Conservation (phyloP, 2,797 vertebrate genomes). For the Sylvilagus floridanus region DNA sequence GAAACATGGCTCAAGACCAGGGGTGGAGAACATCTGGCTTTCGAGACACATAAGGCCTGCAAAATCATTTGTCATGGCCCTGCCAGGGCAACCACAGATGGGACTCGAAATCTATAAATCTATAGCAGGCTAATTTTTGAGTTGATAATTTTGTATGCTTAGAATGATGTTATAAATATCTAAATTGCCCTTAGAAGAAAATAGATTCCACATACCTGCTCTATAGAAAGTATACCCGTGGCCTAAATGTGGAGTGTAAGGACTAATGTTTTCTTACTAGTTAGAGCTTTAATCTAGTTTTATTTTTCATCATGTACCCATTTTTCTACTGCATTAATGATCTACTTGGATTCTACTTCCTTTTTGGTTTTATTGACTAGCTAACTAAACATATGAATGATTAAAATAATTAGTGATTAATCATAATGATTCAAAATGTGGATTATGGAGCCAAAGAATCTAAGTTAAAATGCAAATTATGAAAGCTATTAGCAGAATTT, state of each 20-base stretch:
- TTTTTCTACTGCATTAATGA: background rate
- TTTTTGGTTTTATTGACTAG: background rate
- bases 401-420: background rate
- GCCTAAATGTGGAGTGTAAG: background rate
- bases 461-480: conserved; percentile 21
- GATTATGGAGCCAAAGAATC: background rate
- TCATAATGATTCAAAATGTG: conserved; percentile 21
- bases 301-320: background rate
- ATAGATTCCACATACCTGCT: too few relatives aligned
- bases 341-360: background rate
- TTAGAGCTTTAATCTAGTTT: background rate
- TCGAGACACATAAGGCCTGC: too few relatives aligned
- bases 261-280: background rate
- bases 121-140: too few relatives aligned
- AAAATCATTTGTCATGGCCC: too few relatives aligned
- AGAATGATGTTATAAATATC: too few relatives aligned
- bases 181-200: too few relatives aligned
- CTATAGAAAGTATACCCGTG: background rate
- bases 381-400: background rate
- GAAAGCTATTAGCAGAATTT: background rate
- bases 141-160: too few relatives aligned
- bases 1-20: background rate
- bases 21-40: too few relatives aligned
- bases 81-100: too few relatives aligned
- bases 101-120: too few relatives aligned